Evolutionary conservation across 2,888 invertebrate genomes (phyloP), one percentile per base, ranked within the genome.

Genomic region (Diadegma fenestrale): DNA sequence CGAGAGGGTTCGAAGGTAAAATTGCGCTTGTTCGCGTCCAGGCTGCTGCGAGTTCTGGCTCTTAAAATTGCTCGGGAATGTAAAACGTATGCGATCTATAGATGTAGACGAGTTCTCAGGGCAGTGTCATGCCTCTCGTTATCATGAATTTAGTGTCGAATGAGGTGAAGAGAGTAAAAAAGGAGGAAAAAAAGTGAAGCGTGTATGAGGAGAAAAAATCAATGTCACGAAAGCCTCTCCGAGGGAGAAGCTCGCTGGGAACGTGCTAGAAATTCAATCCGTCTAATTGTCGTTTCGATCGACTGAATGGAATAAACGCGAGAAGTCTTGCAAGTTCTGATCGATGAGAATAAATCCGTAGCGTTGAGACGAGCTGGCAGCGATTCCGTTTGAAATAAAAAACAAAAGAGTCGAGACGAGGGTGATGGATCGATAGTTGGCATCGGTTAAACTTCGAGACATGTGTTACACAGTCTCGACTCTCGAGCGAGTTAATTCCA

Each of bases 11-110:
- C 82, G 84, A 87, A 88, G 88, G 88, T 89, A 91, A 90, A 91
- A 91, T 91, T 90, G 90, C 90, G 85, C 86, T 87, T 88, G 89
- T 89, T 85, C 85, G 81, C 85, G 81, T 79, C 54, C 51, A 64
- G 26, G 80, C 84, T 51, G 61, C 54, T 61, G 64, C 54, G 43
- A n/a, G 48, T 64, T 81, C 82, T 77, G 69, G 77, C 83, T 80
- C 87, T 80, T 76, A 77, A 87, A 87, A 88, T 88, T 78, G 86
- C 79, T 87, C 82, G 88, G 86, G 88, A 89, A 90, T 89, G 86
- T 86, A 87, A 89, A 89, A 87, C 78, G 80, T 80, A 84, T 66
- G 72, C 71, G 26, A 77, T 45, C 14, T 73, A 45, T 22, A 26
- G 33, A 41, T n/a, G 41, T 80, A 63, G 41, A 54, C 66, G 71